Conservation (phyloP, 2,113 vertebrate species). For the Upupa epops region DNA sequence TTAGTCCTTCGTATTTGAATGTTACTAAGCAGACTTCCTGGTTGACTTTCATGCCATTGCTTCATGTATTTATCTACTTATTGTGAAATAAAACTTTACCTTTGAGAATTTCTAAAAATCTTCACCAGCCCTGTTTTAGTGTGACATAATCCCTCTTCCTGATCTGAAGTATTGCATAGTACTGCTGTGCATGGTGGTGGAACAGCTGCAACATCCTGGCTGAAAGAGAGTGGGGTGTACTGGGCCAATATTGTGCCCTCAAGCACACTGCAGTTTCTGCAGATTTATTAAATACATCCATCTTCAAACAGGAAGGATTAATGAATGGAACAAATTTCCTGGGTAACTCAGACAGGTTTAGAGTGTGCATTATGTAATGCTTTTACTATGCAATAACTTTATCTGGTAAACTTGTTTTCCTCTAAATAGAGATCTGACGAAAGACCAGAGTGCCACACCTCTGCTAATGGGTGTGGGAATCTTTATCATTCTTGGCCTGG, state of each 20-base stretch:
- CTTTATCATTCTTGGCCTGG: neutral
- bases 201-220: constrained; percentile 59
- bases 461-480: neutral
- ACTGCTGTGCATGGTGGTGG: neutral
- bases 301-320: neutral
- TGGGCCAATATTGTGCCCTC: neutral
- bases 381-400: neutral
- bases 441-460: neutral
- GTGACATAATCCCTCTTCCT: constrained; percentile 42
- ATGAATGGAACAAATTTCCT: neutral
- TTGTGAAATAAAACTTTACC: neutral
- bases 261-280: neutral
- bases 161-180: neutral
- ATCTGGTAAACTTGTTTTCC: neutral
- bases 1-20: neutral
- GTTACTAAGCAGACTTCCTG: neutral
- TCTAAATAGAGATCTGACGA: neutral
- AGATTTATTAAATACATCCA: neutral
- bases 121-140: neutral
- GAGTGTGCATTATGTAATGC: neutral
- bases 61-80: neutral
- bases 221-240: neutral
- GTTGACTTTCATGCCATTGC: neutral
- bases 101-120: constrained; percentile 6
- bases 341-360: neutral